Evolutionary conservation across 2,113 vertebrate species (phyloP).

Genomic region (Otis tarda): DNA sequence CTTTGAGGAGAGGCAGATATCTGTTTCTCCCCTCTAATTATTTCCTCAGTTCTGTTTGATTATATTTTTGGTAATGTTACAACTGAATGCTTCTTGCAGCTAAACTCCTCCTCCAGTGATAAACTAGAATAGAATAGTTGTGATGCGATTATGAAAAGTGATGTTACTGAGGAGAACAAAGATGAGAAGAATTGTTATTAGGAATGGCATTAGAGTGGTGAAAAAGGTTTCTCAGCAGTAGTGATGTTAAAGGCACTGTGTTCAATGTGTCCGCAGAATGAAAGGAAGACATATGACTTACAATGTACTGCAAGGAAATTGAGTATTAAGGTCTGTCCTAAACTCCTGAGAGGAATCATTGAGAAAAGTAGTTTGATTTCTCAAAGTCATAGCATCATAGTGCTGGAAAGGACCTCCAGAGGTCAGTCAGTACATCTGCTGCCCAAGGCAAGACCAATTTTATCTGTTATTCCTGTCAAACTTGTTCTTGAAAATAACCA

Average conservation of each 20-base stretch:
- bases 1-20: background rate
- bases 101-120: background rate
- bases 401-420: background rate
- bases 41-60: background rate
- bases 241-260: background rate
- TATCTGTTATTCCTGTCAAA: background rate
- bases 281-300: conserved; percentile 40
- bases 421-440: background rate
- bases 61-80: background rate
- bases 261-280: background rate
- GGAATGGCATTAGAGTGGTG: background rate
- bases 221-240: background rate
- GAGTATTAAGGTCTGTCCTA: background rate
- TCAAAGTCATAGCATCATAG: background rate
- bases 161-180: background rate
- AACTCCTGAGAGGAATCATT: background rate
- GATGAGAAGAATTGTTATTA: background rate
- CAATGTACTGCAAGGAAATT: conserved; percentile 24
- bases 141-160: background rate
- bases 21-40: background rate
- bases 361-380: background rate
- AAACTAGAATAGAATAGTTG: background rate
- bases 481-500: background rate
- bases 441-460: background rate
- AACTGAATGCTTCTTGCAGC: background rate